A percentile compares a stretch with the other conserved stretches of the same genome.
Conservation (phyloP, 2,113 vertebrate species). For the Ammodytes marinus region DNA sequence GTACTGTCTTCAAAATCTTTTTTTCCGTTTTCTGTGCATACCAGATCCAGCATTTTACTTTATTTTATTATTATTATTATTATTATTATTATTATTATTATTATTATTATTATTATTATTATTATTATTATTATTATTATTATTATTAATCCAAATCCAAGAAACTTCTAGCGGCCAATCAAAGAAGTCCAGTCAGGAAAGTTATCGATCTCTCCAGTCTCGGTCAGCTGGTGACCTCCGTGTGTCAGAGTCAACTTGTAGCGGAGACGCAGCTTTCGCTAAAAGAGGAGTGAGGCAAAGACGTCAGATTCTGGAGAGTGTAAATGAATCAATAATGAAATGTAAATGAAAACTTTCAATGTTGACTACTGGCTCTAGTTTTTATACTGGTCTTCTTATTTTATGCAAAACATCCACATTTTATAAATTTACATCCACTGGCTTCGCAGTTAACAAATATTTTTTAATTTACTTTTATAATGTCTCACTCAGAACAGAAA, state of each 20-base stretch:
- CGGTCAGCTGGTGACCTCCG: slow-evolving; percentile 75
- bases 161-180: slow-evolving; percentile 56
- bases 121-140: neutral
- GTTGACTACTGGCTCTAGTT: neutral
- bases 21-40: neutral
- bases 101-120: no score
- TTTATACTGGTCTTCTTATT: neutral
- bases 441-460: neutral
- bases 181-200: slow-evolving; percentile 85
- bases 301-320: neutral
- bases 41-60: neutral
- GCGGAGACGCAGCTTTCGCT: slow-evolving; percentile 87
- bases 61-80: no score
- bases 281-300: neutral
- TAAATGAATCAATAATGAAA: neutral
- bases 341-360: neutral
- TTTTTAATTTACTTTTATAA: neutral
- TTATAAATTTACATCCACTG: neutral
- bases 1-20: neutral
- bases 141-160: neutral
- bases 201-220: slow-evolving; percentile 85
- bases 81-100: no score
- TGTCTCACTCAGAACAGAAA: neutral
- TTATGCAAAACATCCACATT: neutral
- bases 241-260: slow-evolving; percentile 87